Evolutionary conservation across 1,140 invertebrate genomes (phyloP), one percentile per base, ranked within the genome.

Genomic region (Argopecten irradians): DNA sequence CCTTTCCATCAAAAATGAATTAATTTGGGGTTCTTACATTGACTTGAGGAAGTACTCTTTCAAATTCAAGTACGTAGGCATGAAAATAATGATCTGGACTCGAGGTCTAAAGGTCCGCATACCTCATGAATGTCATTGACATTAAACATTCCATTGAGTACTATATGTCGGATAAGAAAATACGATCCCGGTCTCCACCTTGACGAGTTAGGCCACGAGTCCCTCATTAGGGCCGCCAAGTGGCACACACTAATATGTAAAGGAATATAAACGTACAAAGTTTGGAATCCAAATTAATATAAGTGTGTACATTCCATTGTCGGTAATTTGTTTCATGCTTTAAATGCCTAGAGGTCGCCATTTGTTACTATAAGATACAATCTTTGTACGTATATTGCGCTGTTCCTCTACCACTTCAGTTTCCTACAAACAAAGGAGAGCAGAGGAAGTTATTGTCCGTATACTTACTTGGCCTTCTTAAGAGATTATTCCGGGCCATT

Each of bases 401-500:
- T 71, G 55, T 71, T 71, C 55, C 55, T 71, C 28, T 71, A 22
- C 55, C n/a, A 71, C 55, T 71, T 71, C 55, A 71, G 55, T 71
- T 71, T 16, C 16, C n/a, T 71, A 71, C 55, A 71, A 71, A 71
- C 55, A 71, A 71, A 71, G 55, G n/a, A 22, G 22, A 5, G 22
- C 55, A 71, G 55, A 71, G 55, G 55, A 71, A 71, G 55, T 71
- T n/a, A 71, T 71, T 71, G 55, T 71, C 55, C 55, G 28, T 3
- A 71, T 28, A 71, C 55, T 71, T 71, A 71, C 55, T 71, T 71
- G 55, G n/a, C 55, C 55, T 71, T 28, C 55, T 71, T 71, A 71
- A 71, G 55, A 71, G 55, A 71, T 71, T 71, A 71, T 71, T 71
- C 55, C 55, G 55, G 55, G 55, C 55, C 55, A 71, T 71, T 71